Percentiles rank a stretch among this genome's conserved stretches.
phyloP scores from a whole-genome alignment of 2,888 invertebrate species.

The Calameuta idolon region DNA sequence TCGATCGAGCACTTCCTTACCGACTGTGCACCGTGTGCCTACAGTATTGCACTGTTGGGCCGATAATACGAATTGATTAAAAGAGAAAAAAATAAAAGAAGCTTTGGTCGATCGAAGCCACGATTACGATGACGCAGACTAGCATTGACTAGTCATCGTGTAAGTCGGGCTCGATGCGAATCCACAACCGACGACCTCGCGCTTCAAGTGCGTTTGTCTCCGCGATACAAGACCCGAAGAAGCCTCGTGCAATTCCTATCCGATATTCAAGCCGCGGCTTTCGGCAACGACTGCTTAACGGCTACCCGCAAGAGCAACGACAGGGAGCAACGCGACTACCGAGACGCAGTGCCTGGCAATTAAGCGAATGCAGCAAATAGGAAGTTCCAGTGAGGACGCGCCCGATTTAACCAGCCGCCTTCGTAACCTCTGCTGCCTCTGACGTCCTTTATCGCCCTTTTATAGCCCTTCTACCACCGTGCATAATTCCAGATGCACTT shows the following conservation, averaged over 20 bases:
- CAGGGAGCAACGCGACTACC: not conserved
- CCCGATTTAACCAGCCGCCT: not conserved
- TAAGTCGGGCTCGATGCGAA: not conserved
- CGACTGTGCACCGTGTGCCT: not conserved
- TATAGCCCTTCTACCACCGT: not conserved
- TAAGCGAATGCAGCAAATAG: not conserved
- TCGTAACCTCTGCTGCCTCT: not conserved
- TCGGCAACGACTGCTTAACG: not conserved
- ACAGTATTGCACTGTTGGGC: not conserved
- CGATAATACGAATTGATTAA: not conserved
- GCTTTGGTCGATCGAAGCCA: too few relatives aligned
- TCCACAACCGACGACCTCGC: not conserved
- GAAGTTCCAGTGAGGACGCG: not conserved
- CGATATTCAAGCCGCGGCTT: not conserved
- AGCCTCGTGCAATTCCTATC: too few relatives aligned
- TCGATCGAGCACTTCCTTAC: not conserved
- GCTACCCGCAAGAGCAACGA: not conserved
- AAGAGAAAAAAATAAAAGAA: not conserved
- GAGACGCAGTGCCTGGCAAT: not conserved
- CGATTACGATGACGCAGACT: not conserved
- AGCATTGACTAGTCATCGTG: not conserved
- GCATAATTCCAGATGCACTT: not conserved
- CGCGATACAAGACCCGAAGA: not conserved
- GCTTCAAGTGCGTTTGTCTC: not conserved
- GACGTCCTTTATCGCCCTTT: not conserved